Evolutionary conservation across 2,797 vertebrate genomes (phyloP), one percentile per base, ranked within the genome.

Genomic region (Oreochromis grahami): DNA sequence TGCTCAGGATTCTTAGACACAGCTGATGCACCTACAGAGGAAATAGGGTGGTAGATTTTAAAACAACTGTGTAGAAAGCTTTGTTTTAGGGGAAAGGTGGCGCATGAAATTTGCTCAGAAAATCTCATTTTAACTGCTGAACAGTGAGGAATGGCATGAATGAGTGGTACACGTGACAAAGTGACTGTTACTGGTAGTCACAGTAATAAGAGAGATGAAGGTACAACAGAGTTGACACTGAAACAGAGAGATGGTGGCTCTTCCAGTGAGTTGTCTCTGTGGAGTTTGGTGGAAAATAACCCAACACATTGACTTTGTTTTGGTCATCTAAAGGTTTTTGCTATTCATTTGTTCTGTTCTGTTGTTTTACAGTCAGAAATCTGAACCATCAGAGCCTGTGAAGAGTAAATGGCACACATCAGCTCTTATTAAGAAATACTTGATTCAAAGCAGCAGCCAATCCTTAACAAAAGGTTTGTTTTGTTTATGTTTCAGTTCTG

Each of bases 311-410:
- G 17, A 34, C 29, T 3, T 36, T 12, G 4, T 58, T 34, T 48
- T 48, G 8, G 29, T 72, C 24, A 70, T 45, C 21, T 45, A 72
- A 48, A 72, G 0, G 0, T 1, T 3, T 84, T 60, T n/a, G 60
- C 63, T 26, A n/a, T 58, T 45, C 13, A 10, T 45, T 3, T 58
- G 1, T 3, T 80, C 60, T 45, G 12, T 53, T 26, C 15, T 72
- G 41, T 32, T 50, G 26, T 74, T n/a, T 48, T 32, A 32, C 43
- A 74, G 68, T 74, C 26, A 50, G 68, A 74, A 84, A 81, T 65
- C 70, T 83, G 70, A 88, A 90, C 87, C 87, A 78, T 7, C 6
- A n/a, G 92, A 92, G 80, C 78, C n/a, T 79, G 26, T 38, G 4
- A 26, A 0, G 4, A 76, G 19, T 77, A 53, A 63, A 50, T 36